Base-by-base conservation (phyloP, 2,888 invertebrate genomes). In the Lasioglossum morio region DNA sequence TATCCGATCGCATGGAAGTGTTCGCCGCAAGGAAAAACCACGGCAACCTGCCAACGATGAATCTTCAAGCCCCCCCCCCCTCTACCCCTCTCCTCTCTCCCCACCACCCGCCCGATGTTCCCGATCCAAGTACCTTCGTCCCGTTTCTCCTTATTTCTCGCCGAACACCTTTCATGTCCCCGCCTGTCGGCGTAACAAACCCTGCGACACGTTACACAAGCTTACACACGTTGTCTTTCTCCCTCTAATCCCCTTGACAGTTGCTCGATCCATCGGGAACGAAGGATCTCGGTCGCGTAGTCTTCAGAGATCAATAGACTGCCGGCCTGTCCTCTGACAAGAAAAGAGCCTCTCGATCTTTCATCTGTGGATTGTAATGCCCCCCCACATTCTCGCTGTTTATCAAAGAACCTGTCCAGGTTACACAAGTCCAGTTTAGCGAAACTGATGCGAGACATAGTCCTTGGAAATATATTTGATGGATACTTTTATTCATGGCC, bases 1-100 rank as follows among this genome's bases (percentile, higher is more conserved):
- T 83, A 89, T 79, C 77, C 84, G 78, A 79, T 80, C 72, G 75
- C 82, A 72, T 78, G 82, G 80, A 81, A 81, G 66, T 78, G 75
- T 53, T 83, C 69, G 53, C 84, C 78, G 75, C 79, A 77, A 81
- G 74, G 79, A 84, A 81, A 88, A 86, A 88, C 81, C 77, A 84
- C 87, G 91, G 89, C 88, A 88, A 87, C 77, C 87, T 88, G 92
- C 91, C 91, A 92, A 79, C 82, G 84, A 87, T 86, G 83, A 84
- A 88, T 85, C 88, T 83, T 83, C 84, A 19, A 46, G 4, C 43
- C 14, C 43, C 1, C 12, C 12, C 14, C 12, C 14, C 75, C 60
- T 34, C n/a, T n/a, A n/a, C n/a, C n/a, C n/a, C n/a, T 30, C n/a
- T 63, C 27, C 46, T n/a, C n/a, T n/a, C n/a, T 30, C n/a, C 70